Conservation (phyloP, 2,113 vertebrate genomes). For the Pedetes capensis region DNA sequence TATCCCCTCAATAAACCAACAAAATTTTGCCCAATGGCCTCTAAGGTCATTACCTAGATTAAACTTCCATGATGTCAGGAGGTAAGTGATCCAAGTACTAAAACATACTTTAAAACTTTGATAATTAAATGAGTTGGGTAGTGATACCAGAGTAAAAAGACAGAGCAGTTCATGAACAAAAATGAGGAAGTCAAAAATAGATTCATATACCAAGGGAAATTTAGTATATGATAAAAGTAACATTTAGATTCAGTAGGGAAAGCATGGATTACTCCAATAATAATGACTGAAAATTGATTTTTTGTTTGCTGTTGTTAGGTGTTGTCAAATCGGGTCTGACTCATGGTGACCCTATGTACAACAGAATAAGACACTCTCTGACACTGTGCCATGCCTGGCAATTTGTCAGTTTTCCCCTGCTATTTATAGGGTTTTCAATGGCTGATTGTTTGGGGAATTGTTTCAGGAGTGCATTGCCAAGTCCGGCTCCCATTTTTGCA, state of each 20-base stretch:
- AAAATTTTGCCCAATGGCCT: background rate
- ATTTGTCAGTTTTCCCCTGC: no score
- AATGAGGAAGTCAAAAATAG: background rate
- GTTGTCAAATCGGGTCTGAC: no score
- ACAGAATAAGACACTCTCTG: no score
- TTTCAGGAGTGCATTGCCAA: no score
- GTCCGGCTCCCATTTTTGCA: no score
- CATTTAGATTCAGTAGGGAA: background rate
- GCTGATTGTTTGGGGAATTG: no score
- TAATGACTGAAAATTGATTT: background rate
- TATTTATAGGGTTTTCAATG: no score
- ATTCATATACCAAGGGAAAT: background rate
- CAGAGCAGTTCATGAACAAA: background rate
- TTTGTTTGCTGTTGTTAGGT: no score
- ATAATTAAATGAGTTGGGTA: background rate
- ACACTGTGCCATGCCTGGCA: no score
- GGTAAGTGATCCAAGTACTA: background rate
- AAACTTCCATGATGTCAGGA: background rate
- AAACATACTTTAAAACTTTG: constrained; percentile 44
- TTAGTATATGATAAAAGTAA: background rate
- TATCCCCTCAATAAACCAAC: background rate
- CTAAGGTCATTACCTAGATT: background rate
- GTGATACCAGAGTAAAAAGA: background rate
- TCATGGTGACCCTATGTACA: no score
- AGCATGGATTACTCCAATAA: background rate